These are phyloP conservation scores for Drosophila triauraria DNA, from an alignment of 1,140 invertebrate species.

Conservation along the genomic window DNA sequence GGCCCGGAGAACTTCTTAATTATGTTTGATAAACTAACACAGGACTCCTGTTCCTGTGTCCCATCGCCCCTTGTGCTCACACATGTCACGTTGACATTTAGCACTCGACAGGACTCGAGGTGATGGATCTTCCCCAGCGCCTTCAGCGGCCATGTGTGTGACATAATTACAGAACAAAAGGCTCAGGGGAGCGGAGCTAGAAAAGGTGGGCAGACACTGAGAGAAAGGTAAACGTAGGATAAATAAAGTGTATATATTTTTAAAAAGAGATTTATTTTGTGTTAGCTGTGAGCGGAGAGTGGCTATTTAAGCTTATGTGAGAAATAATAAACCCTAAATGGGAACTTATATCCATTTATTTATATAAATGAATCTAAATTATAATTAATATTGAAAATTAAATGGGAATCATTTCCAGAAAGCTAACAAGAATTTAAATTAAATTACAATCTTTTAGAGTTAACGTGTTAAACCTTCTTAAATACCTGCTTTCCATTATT, in stretches of 20 bases:
- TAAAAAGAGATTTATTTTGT: no score
- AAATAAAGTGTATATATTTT: no score
- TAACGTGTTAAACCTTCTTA: no score
- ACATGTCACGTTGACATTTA: conserved; percentile 72
- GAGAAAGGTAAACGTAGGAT: neutral
- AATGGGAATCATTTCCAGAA: no score
- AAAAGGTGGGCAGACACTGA: conserved; percentile 6
- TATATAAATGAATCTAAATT: no score
- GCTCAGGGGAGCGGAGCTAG: conserved; percentile 18
- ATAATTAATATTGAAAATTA: no score
- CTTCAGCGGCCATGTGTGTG: conserved; percentile 38
- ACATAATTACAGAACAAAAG: conserved; percentile 73
- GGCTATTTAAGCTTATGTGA: no score
- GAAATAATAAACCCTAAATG: no score
- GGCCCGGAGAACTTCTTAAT: conserved; percentile 65
- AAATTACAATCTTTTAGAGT: no score
- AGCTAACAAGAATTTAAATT: no score
- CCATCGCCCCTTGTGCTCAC: conserved; percentile 20
- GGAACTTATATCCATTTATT: no score
- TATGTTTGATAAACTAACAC: conserved; percentile 77
- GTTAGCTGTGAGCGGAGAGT: neutral
- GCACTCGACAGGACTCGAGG: conserved; percentile 47
- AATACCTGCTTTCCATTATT: neutral
- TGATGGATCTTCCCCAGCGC: conserved; percentile 36
- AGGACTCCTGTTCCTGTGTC: conserved; percentile 5